Base-by-base conservation (phyloP, 2,797 vertebrate genomes). In the Urophycis tenuis region DNA sequence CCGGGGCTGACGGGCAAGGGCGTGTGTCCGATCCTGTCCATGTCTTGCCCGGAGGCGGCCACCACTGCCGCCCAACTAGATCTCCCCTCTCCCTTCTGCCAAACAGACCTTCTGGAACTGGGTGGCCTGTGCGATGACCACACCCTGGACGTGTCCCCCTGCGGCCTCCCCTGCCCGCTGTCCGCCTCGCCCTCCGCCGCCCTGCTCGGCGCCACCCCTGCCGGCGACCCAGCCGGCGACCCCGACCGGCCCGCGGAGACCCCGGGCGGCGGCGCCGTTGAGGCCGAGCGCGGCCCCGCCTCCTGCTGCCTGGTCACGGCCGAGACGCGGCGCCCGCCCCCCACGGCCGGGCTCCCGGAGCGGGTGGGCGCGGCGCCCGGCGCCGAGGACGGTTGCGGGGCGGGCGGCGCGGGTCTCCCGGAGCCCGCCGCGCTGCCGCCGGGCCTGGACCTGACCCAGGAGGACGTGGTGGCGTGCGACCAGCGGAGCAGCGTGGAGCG, bases 401-500 rank as follows among this genome's bases (percentile, higher is more conserved):
- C 1, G 53, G 53, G 25, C 22, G 53, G 25, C 53, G 53, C 11
- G 53, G 53, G 53, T 10, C 53, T 60, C 53, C 53, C 53, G 53
- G 53, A 60, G 53, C 53, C 53, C 8, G 53, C 53, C n/a, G 22
- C 53, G 22, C 53, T 60, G 5, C 53, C 53, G 19, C 53, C 53
- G 53, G 22, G 53, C 5, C 53, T 60, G 5, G 53, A 32, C 31
- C 67, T 70, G 12, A 70, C 29, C 19, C 67, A 17, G 30, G 67
- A 70, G 30, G 67, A 30, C 25, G 67, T 31, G 30, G 86, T 89
- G 77, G 85, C 81, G 45, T 79, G 75, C 72, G 81, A 75, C 2
- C 89, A 91, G 73, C 88, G 96, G 75, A 99, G 95, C 79, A 95
- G 92, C 0, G 96, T 96, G 73, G 97, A 99, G 81, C 94, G 96